A percentile compares a stretch with the other conserved stretches of the same genome.
phyloP scores from a whole-genome alignment of 2,113 vertebrate species.

The Neomonachus schauinslandi region DNA sequence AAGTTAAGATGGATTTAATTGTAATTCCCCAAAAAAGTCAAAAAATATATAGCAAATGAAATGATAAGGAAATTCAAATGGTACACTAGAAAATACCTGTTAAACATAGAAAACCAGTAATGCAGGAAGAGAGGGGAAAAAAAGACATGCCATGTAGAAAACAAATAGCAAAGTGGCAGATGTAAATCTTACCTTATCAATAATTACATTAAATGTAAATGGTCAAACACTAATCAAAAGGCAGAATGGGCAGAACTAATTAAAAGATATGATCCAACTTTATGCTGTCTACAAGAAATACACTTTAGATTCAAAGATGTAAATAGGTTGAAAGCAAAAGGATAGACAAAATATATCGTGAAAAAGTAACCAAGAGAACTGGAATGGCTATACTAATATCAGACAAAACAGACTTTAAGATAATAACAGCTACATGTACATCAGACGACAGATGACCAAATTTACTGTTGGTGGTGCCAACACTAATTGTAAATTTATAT shows the following conservation, averaged over 20 bases:
- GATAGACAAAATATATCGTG: not conserved
- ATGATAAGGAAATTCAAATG: not conserved
- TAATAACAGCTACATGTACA: not conserved
- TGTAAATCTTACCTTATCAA: not conserved
- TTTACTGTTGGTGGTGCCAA: no score
- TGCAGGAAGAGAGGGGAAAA: not conserved
- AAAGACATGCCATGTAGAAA: not conserved
- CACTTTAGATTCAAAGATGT: not conserved
- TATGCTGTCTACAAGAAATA: not conserved
- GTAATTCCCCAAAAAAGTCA: not conserved
- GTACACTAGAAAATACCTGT: not conserved
- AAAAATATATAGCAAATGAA: not conserved
- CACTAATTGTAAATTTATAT: no score
- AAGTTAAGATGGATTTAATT: not conserved
- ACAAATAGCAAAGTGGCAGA: not conserved
- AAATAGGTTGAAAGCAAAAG: not conserved
- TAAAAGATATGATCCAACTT: not conserved
- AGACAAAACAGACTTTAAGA: not conserved
- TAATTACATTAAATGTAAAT: not conserved
- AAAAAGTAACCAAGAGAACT: not conserved
- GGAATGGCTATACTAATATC: not conserved
- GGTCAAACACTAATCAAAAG: not conserved
- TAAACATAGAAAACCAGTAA: not conserved
- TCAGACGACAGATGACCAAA: no score
- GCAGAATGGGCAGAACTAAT: not conserved